A percentile compares a stretch with the other conserved stretches of the same genome.
Conservation (phyloP, 2,888 invertebrate genomes). For the Hydrotaea cyrtoneurina region DNA sequence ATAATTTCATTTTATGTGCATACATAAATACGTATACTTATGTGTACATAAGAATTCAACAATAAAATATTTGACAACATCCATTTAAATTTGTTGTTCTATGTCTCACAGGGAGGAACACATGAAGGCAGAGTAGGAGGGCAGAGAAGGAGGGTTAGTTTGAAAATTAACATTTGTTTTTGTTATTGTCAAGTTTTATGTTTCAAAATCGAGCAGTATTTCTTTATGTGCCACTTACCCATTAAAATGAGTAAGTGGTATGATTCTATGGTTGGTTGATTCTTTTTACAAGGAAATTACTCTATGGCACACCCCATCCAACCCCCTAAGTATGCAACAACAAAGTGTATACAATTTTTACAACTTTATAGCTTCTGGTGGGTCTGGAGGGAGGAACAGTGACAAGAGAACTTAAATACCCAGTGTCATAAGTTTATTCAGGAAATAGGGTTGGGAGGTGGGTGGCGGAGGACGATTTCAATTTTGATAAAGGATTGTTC, state of each 20-base stretch:
- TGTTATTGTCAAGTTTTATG: constrained; percentile 1
- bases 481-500: not conserved
- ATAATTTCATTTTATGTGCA: not conserved
- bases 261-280: not conserved
- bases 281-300: constrained; percentile 1
- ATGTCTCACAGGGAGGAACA: not conserved
- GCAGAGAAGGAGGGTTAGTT: not conserved
- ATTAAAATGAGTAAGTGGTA: not conserved
- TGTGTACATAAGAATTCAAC: constrained; percentile 2
- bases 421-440: not conserved
- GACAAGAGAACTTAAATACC: too few species aligned
- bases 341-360: not conserved
- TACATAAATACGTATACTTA: not conserved
- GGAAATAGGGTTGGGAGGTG: not conserved
- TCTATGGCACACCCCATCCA: not conserved
- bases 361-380: too few species aligned
- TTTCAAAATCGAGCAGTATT: not conserved
- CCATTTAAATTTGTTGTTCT: constrained; percentile 14
- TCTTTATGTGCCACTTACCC: not conserved
- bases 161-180: constrained; percentile 18
- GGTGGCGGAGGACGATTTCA: not conserved
- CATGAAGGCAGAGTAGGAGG: not conserved
- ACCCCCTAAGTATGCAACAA: not conserved
- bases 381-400: too few species aligned
- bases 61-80: not conserved